Evolutionary conservation across 2,888 invertebrate genomes (phyloP).

Genomic region (Barypeithes pellucidus): DNA sequence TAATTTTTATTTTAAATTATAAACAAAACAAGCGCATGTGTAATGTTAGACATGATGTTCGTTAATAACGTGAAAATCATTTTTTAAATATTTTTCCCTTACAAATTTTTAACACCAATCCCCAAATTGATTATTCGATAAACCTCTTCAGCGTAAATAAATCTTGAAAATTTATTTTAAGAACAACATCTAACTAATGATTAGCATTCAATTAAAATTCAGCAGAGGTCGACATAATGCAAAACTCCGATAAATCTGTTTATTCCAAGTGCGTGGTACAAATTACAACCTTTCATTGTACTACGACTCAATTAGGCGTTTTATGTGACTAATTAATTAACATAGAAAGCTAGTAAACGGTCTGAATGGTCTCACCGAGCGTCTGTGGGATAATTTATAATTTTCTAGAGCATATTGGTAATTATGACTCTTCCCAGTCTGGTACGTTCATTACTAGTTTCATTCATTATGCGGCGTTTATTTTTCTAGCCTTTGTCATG

Average conservation of each 20-base stretch:
- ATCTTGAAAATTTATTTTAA: neutral
- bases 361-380: conserved; percentile 13
- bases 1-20: too few species aligned
- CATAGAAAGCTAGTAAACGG: conserved; percentile 37
- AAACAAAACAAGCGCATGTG: too few species aligned
- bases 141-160: neutral
- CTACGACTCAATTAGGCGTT: conserved; percentile 38
- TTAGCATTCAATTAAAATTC: conserved; percentile 31
- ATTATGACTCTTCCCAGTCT: conserved; percentile 8
- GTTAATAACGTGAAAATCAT: too few species aligned
- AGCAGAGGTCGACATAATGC: conserved; percentile 27
- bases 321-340: conserved; percentile 42
- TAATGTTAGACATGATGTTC: too few species aligned
- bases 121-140: neutral
- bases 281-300: conserved; percentile 36
- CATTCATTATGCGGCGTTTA: too few species aligned
- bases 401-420: conserved; percentile 25
- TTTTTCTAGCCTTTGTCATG: too few species aligned
- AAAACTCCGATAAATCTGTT: conserved; percentile 36
- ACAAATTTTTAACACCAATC: too few species aligned
- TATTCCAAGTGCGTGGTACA: conserved; percentile 40
- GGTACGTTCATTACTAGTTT: neutral
- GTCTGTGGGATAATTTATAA: conserved; percentile 31
- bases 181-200: conserved; percentile 9
- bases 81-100: too few species aligned